Conservation (phyloP, 2,888 invertebrate species). For the Pseudococcus viburni region DNA sequence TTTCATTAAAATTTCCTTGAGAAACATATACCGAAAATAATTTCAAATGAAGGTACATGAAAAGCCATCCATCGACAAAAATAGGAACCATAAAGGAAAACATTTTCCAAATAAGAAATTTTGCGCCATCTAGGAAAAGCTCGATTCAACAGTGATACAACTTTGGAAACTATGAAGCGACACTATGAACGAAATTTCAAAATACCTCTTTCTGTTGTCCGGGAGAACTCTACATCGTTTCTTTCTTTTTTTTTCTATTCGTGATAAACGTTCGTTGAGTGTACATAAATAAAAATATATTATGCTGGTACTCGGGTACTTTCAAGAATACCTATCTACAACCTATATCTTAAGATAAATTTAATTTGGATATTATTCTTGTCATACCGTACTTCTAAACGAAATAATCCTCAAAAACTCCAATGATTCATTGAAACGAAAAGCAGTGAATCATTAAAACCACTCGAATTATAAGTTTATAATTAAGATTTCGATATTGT, state of each 20-base stretch:
- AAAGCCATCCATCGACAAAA: slow-evolving; percentile 22
- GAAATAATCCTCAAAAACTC: not conserved
- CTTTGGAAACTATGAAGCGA: not conserved
- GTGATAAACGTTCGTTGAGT: not conserved
- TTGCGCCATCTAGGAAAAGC: not conserved
- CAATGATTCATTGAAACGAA: not conserved
- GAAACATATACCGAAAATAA: too few species aligned
- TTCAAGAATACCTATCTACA: too few species aligned
- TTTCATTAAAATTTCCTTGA: too few species aligned
- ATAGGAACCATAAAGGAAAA: not conserved
- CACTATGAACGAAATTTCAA: not conserved
- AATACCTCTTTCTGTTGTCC: not conserved
- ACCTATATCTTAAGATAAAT: too few species aligned
- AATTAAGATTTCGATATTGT: not conserved
- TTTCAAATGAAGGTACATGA: not conserved
- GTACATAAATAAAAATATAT: too few species aligned
- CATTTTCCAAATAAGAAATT: too few species aligned
- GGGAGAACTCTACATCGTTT: not conserved
- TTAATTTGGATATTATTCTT: too few species aligned
- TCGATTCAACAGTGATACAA: not conserved
- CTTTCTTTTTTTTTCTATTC: not conserved
- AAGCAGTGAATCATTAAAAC: not conserved
- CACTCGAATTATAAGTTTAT: not conserved
- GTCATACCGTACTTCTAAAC: not conserved
- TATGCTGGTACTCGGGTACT: too few species aligned